Percentiles rank a stretch among this genome's conserved stretches.
These are phyloP conservation scores for Lamellibrachia columna DNA, from an alignment of 2,888 invertebrate species.

Conservation along the genomic window DNA sequence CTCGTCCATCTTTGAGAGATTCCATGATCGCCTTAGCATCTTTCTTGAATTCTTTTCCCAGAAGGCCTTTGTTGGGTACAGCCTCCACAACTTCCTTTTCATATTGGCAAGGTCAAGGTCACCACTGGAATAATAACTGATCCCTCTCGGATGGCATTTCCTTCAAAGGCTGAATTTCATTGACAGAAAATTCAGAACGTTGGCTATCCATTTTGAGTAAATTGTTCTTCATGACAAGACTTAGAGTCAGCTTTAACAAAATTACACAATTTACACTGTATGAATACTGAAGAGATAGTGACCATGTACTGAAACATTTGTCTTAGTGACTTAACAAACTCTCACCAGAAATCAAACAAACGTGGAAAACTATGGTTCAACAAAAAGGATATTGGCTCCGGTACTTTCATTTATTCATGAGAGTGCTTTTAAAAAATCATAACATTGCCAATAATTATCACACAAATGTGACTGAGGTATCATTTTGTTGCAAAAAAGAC, in stretches of 20 bases:
- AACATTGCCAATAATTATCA: no score
- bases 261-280: not conserved
- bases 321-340: not conserved
- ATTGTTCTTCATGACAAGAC: no score
- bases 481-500: no score
- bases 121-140: not conserved
- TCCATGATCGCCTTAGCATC: constrained; percentile 76
- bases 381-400: constrained; percentile 74
- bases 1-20: constrained; percentile 42
- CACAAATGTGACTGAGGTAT: no score
- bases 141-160: not conserved
- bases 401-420: constrained; percentile 90
- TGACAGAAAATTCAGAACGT: not conserved
- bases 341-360: not conserved
- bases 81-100: constrained; percentile 20
- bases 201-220: no score
- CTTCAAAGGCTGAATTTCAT: not conserved
- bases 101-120: not conserved
- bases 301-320: not conserved
- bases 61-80: constrained; percentile 79
- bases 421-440: no score
- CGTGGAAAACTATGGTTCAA: not conserved
- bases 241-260: no score
- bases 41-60: constrained; percentile 93
- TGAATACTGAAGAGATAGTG: not conserved